Conservation (phyloP, 1,140 invertebrate genomes). For the Magallana ariakensis region DNA sequence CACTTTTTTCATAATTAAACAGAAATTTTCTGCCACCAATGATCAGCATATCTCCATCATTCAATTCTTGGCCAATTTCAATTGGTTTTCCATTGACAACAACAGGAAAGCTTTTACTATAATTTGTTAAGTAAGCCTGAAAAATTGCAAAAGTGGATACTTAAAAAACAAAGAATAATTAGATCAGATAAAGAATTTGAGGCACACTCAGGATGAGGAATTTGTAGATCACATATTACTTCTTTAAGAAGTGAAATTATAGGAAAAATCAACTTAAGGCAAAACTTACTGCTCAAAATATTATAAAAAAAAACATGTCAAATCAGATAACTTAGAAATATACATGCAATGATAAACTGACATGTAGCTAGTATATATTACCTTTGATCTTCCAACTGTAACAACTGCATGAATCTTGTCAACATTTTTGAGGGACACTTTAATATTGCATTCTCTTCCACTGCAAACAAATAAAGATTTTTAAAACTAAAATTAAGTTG, state of each 20-base stretch:
- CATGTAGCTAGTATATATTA: background rate
- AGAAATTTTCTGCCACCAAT: constrained; percentile 15
- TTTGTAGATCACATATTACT: background rate
- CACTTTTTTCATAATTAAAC: constrained; percentile 12
- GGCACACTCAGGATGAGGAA: background rate
- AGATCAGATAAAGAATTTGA: constrained; percentile 4
- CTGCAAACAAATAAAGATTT: no score
- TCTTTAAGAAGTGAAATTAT: background rate
- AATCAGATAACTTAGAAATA: background rate
- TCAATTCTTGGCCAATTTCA: constrained; percentile 15
- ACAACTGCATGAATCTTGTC: constrained; percentile 15
- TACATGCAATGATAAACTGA: background rate
- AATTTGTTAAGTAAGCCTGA: constrained; percentile 11
- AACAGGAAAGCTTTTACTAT: constrained; percentile 16
- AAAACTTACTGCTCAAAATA: constrained; percentile 6
- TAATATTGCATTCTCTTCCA: no score
- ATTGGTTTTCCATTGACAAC: background rate
- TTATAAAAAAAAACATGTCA: background rate
- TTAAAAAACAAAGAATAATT: background rate
- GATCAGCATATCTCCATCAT: constrained; percentile 8
- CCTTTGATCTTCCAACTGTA: constrained; percentile 4
- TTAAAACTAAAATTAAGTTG: no score
- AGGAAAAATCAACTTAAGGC: background rate
- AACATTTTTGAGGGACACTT: background rate
- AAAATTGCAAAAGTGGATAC: background rate